Evolutionary conservation across 2,797 vertebrate genomes (phyloP), one percentile per base, ranked within the genome.

Genomic region (Ataeniobius toweri): DNA sequence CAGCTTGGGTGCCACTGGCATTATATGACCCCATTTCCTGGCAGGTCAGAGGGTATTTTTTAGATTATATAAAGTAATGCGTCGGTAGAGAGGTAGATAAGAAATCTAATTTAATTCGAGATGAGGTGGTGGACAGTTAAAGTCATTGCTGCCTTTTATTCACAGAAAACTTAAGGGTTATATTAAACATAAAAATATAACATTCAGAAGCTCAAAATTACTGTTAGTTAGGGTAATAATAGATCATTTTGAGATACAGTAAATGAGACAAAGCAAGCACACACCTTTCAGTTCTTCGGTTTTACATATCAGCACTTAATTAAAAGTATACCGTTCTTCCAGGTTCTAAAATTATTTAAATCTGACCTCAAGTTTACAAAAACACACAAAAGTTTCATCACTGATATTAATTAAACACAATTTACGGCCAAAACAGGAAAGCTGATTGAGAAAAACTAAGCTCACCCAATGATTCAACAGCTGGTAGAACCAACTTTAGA

Each of bases 1-100:
- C 73, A 76, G 83, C 70, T 36, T n/a, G 73, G 80, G 79, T 76
- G 78, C 70, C 69, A 59, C 80, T 83, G 65, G 69, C 74, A 67
- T 90, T 87, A 7, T 80, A 68, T 87, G 88, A 93, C 90, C 86
- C 89, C 87, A 92, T 93, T 91, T 91, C 80, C 88, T 89, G 83
- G 69, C 0, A 77, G 89, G 92, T 93, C 89, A 91, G 87, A 92
- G 81, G 78, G 84, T 75, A 73, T 56, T 83, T 77, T 74, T 58
- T 16, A n/a, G 18, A 76, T 89, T 88, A 89, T 82, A 87, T 86
- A 89, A 89, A 85, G 87, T 79, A 82, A 51, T 80, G 83, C 58
- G 71, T 85, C 83, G 85, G 90, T 82, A 61, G 73, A 74, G 39
- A 79, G 58, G 63, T 84, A 86, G 90, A 91, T 92, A 90, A 92